Base-by-base conservation (phyloP, 2,113 vertebrate genomes). In the Tragelaphus buxtoni region DNA sequence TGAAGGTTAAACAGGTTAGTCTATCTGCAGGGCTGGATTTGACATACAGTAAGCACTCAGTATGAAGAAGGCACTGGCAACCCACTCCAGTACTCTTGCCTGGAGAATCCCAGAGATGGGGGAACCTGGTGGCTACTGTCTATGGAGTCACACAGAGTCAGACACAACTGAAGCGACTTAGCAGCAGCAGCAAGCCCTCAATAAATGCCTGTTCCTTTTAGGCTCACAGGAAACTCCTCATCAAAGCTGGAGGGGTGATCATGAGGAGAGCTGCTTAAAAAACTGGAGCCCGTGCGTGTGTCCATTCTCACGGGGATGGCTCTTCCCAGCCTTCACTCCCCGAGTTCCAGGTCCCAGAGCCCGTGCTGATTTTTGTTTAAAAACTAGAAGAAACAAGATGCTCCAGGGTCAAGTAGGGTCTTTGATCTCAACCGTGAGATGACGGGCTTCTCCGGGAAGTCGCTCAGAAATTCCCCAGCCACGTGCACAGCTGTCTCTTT, bases 401-500 rank as follows among this genome's bases (percentile, higher is more conserved):
- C 26, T 32, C 18, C 39, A 32, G 55, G 35, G 30, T 35, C 60
- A 26, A 5, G 30, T 49, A 13, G 24, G 56, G 87, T 30, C 93
- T 94, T 16, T 55, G 87, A 60, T 53, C 45, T 72, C 1, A 0
- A 4, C 10, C 32, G 26, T 26, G 79, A 49, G 39, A 77, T 4
- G 14, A 47, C 13, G 8, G 39, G 6, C 12, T 32, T 26, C 47
- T 35, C 4, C 30, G 3, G 1, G n/a, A 35, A 84, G 61, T 26
- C 18, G 0, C 42, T 24, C 53, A 69, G 42, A 42, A 53, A 18
- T 2, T 3, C 26, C 24, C 20, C 20, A 14, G 35, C 35, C 10
- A 1, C 0, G 2, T 7, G 3, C 32, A 14, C 9, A 2, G 10
- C 12, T 16, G 8, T 4, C 1, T 32, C 45, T n/a, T 26, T 5